Conservation (phyloP, 2,797 vertebrate genomes). For the Pseudomugil gertrudae region DNA sequence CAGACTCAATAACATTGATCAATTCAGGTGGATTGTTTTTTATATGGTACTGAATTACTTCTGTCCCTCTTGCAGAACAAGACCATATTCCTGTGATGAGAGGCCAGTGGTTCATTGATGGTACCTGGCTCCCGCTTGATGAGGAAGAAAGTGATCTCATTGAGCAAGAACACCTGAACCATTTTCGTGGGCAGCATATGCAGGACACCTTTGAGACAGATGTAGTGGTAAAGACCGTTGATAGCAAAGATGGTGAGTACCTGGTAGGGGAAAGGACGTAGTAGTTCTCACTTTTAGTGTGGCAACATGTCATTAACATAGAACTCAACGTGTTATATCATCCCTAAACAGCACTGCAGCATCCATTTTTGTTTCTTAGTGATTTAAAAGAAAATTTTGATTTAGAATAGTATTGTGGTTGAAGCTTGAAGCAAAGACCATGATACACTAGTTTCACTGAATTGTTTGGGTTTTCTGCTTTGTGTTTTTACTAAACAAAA, state of each 20-base stretch:
- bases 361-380: constrained; percentile 13
- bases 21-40: background rate
- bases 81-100: constrained; percentile 97
- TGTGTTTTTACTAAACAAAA: no score
- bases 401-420: constrained; percentile 4
- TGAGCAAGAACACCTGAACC: constrained; percentile 90
- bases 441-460: background rate
- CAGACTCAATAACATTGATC: background rate
- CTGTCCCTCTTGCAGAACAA: constrained; percentile 81
- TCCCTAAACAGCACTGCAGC: background rate
- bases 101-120: constrained; percentile 97
- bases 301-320: background rate
- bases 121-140: constrained; percentile 95
- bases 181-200: constrained; percentile 92
- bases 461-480: background rate
- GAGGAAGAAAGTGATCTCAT: constrained; percentile 97
- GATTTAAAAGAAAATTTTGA: background rate
- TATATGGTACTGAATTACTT: background rate
- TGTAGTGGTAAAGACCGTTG: constrained; percentile 88
- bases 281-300: background rate
- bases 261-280: background rate
- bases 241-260: constrained; percentile 95
- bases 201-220: constrained; percentile 93
- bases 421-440: background rate
- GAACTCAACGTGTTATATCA: background rate